phyloP scores from a whole-genome alignment of 2,797 vertebrate species.

The Tragelaphus oryx region DNA sequence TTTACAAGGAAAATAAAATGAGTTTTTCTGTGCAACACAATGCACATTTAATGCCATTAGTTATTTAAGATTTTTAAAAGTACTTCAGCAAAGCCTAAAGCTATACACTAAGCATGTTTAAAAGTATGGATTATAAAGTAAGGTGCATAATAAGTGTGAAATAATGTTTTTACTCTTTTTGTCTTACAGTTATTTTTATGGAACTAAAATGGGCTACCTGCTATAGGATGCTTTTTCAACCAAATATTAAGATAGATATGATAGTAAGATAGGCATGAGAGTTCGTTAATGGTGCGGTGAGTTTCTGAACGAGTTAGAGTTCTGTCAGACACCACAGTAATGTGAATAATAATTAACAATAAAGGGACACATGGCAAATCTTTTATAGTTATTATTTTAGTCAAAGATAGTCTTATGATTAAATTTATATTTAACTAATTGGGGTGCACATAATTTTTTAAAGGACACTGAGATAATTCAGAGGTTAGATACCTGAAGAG shows the following conservation, averaged over 20 bases:
- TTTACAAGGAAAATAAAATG: conserved; percentile 18
- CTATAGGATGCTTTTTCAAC: background rate
- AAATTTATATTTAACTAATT: background rate
- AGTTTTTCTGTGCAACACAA: conserved; percentile 6
- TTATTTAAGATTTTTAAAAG: background rate
- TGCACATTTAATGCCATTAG: background rate
- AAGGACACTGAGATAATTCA: background rate
- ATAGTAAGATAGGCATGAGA: background rate
- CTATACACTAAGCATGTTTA: background rate
- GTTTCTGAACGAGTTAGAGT: background rate
- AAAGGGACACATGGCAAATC: background rate
- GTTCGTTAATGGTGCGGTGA: background rate
- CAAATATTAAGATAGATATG: background rate
- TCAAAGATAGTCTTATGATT: background rate
- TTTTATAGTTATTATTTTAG: background rate
- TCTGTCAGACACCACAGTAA: background rate
- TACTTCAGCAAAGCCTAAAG: background rate
- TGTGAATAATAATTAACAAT: background rate
- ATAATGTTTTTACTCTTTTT: background rate
- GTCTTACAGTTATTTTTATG: conserved; percentile 6
- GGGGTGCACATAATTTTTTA: background rate
- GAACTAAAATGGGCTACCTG: background rate
- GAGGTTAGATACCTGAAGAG: background rate
- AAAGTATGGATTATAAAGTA: conserved; percentile 8
- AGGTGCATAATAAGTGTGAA: background rate